Evolutionary conservation across 2,888 invertebrate genomes (phyloP), one percentile per base, ranked within the genome.

Genomic region (Cantharis rufa): DNA sequence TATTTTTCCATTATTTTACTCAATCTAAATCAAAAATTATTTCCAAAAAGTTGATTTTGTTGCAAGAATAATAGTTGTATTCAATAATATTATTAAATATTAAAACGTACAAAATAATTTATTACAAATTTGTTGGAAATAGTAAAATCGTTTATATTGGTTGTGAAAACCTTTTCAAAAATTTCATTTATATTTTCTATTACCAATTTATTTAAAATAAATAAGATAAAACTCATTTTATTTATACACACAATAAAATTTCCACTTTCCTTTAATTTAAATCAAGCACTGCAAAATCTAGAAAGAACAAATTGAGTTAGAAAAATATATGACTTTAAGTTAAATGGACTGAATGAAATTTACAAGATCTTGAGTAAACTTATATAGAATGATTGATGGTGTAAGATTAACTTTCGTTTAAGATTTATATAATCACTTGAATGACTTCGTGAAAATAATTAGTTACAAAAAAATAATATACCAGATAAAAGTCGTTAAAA

Each of bases 331-430:
- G 27, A 64, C 48, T 62, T 75, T 66, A 62, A 72, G 73, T 79
- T 78, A 80, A 81, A 81, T 79, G 80, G 76, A 66, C 27, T 69
- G 78, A 75, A 82, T 81, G 81, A 79, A 82, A 78, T 80, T 75
- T 76, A 80, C 77, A 78, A 79, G 79, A 78, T 78, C 71, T 76
- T 74, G 72, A 78, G 74, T 74, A 75, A 79, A 76, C 79, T 74
- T 75, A 72, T 75, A 66, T 70, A 71, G 70, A 72, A 77, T 80
- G 79, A 81, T 80, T 78, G 78, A 81, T 79, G 78, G 69, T 21
- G 73, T 75, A 70, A 71, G 75, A 75, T 75, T 75, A 75, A 66
- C 62, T 68, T 74, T 69, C 69, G 71, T 48, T 66, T 18, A 70
- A 66, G 61, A 72, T 72, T 69, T 71, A 72, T 72, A 62, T 72